Conservation (phyloP, 2,888 invertebrate genomes). For the Ophioninae sp. region DNA sequence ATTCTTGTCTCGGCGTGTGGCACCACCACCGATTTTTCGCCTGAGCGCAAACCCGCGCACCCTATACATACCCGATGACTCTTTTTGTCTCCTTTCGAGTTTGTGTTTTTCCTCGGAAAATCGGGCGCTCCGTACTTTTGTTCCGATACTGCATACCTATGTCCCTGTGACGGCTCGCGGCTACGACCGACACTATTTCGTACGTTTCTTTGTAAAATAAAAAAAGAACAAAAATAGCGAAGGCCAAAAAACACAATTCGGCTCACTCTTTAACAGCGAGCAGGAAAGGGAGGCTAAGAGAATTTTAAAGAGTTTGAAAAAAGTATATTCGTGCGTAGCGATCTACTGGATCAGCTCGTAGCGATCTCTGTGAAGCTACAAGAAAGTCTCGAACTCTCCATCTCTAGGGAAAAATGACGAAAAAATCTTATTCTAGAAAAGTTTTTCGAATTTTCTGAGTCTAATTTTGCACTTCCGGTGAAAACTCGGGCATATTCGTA, state of each 20-base stretch:
- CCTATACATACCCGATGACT: slow-evolving; percentile 3
- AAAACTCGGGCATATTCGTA: too few species aligned
- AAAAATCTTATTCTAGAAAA: too few species aligned
- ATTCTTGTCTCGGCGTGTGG: slow-evolving; percentile 8
- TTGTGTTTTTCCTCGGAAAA: slow-evolving; percentile 6
- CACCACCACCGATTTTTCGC: slow-evolving; percentile 7
- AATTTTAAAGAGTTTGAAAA: not conserved
- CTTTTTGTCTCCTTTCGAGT: slow-evolving; percentile 1
- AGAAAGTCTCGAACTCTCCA: too few species aligned
- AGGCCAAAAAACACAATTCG: not conserved
- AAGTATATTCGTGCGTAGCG: not conserved
- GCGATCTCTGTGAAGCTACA: too few species aligned
- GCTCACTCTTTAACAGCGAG: not conserved
- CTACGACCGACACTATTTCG: not conserved
- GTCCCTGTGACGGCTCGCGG: not conserved
- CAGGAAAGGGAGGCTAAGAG: not conserved
- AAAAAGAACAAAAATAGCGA: not conserved
- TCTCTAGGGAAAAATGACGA: too few species aligned
- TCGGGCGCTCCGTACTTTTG: slow-evolving; percentile 34
- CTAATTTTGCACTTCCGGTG: too few species aligned
- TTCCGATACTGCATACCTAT: slow-evolving; percentile 28
- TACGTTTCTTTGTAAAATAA: slow-evolving; percentile 5
- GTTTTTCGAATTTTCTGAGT: too few species aligned
- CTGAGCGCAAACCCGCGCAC: not conserved
- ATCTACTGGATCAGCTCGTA: too few species aligned